Base-by-base conservation (phyloP, 1,140 invertebrate genomes). In the Subanguina moxae region DNA sequence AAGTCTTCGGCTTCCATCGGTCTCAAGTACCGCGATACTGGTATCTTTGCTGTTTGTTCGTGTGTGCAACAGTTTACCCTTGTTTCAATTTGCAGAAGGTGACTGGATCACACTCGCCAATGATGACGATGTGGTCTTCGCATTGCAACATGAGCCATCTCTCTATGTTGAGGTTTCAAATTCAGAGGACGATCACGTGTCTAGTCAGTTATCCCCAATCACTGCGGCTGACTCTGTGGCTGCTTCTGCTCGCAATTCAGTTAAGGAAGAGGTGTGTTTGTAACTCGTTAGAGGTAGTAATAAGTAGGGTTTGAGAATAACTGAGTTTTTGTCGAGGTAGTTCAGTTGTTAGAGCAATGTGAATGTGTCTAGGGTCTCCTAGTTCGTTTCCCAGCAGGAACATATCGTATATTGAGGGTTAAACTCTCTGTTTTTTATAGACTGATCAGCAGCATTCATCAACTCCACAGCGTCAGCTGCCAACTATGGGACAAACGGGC, bases 11-110 rank as follows among this genome's bases (percentile, higher is more conserved):
- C 43, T 23, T 56, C 72, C 21, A 64, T 78, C 21, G 23, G 42
- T 25, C 57, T 78, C n/a, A 78, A 80, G 32, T 78, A 78, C 48
- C 71, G 68, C 30, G 76, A 78, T 57, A 30, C 48, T 45, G 76
- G 76, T 77, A 13, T 46, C 62, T 23, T 75, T 68, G 28, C 43
- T 1, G 23, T 45, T 30, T 65, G 65, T 64, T 64, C 57, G 3
- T 21, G 42, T 23, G 17, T n/a, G 21, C 21, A 30, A 57, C 5
- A 52, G 28, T 9, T n/a, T n/a, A n/a, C n/a, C n/a, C 1, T 5
- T 19, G 8, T 65, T 19, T 38, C 7, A 27, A 1, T 62, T 67
- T 73, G n/a, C 27, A 78, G 77, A 78, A 23, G 67, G 58, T 13
- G 77, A 78, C 62, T 71, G 78, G 25, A 63, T 78, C 19, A 79